A percentile compares a stretch with the other conserved stretches of the same genome.
Evolutionary conservation across 2,797 vertebrate species (phyloP).

Genomic region (Chelmon rostratus): DNA sequence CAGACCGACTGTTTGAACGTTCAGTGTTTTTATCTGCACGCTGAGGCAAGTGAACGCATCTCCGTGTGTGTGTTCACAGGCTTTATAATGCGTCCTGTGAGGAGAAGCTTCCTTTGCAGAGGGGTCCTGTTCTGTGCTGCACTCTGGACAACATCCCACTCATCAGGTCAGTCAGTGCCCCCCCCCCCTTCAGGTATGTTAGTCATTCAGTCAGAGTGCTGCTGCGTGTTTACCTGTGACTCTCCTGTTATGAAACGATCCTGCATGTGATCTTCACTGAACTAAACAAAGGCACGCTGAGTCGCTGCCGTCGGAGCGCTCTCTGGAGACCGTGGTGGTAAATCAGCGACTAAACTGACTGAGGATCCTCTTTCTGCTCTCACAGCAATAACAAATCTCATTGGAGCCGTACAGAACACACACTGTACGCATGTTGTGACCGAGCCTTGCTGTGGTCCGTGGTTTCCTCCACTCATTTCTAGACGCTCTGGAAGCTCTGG

Average conservation of each 20-base stretch:
- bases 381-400: not conserved
- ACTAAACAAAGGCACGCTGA: not conserved
- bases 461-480: conserved; percentile 10
- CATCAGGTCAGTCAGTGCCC: conserved; percentile 87
- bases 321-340: not conserved
- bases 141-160: conserved; percentile 89
- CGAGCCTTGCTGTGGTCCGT: conserved; percentile 11
- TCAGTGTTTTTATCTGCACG: not conserved
- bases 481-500: not conserved
- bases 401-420: not conserved
- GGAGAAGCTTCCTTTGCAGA: conserved; percentile 78
- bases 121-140: conserved; percentile 85
- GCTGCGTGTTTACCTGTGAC: not conserved
- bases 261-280: not conserved
- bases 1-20: not conserved
- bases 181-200: not conserved
- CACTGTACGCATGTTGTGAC: not conserved
- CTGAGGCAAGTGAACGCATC: not conserved
- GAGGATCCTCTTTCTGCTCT: not conserved
- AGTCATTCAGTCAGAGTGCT: not conserved
- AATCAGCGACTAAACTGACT: not conserved
- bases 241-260: not conserved
- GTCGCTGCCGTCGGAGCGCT: not conserved
- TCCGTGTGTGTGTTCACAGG: conserved; percentile 77
- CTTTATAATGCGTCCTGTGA: conserved; percentile 89